These are phyloP conservation scores for Limnothrissa miodon DNA, from an alignment of 2,113 vertebrate genomes.

Conservation along the genomic window DNA sequence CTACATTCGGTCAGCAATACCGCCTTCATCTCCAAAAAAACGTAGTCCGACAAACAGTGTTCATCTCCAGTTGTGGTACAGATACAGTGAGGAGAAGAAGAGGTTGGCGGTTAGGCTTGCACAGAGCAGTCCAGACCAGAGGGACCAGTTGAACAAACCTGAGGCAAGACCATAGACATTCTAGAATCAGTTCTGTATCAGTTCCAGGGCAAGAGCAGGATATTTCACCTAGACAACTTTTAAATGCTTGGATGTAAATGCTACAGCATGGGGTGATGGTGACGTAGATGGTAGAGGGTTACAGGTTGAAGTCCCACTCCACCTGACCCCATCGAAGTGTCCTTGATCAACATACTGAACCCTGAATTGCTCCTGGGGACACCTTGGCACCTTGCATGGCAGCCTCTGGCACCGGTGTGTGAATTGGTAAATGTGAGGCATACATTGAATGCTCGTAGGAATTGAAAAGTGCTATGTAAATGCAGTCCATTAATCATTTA, in stretches of 20 bases:
- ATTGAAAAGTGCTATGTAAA: too few species aligned
- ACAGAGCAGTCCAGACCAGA: constrained; percentile 77
- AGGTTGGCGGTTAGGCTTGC: constrained; percentile 83
- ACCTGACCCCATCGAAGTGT: too few species aligned
- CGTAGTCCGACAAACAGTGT: background rate
- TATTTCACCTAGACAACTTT: background rate
- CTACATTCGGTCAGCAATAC: constrained; percentile 11
- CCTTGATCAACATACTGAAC: too few species aligned
- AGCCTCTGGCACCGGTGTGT: too few species aligned
- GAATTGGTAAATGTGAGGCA: too few species aligned
- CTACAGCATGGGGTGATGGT: too few species aligned
- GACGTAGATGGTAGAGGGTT: too few species aligned
- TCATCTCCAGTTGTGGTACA: constrained; percentile 80
- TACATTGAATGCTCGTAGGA: too few species aligned
- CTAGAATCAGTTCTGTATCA: background rate
- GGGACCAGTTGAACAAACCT: constrained; percentile 68
- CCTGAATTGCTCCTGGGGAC: too few species aligned
- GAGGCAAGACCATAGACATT: constrained; percentile 15
- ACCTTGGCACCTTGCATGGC: too few species aligned
- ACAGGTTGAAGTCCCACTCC: too few species aligned
- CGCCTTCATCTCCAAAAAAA: background rate
- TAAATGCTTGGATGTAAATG: background rate
- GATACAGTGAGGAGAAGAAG: constrained; percentile 78
- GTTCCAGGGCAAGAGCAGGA: background rate
- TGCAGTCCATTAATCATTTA: too few species aligned